Evolutionary conservation across 2,888 invertebrate species (phyloP).

Genomic region (Mechanitis mazaeus): DNA sequence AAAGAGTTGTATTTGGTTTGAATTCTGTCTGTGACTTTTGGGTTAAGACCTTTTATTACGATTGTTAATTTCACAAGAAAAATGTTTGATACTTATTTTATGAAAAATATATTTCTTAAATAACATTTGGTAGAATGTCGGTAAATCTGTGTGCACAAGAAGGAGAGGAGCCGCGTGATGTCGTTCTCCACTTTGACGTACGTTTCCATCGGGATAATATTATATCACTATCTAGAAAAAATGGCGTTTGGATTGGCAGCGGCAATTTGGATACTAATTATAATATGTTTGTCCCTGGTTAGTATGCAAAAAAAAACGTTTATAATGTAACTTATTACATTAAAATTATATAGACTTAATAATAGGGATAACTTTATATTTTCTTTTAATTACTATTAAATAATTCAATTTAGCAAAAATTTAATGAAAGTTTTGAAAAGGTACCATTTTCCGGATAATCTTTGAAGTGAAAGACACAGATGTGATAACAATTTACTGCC

Average conservation of each 20-base stretch:
- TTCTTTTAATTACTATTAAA: too few species aligned
- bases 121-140: slow-evolving; percentile 54
- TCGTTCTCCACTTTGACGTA: slow-evolving; percentile 69
- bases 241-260: slow-evolving; percentile 70
- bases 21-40: too few species aligned
- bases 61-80: too few species aligned
- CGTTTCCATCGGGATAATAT: slow-evolving; percentile 69
- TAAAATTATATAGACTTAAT: too few species aligned
- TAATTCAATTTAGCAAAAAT: not conserved
- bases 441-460: slow-evolving; percentile 65
- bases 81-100: too few species aligned
- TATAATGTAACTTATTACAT: too few species aligned
- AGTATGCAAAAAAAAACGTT: slow-evolving; percentile 23
- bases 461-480: slow-evolving; percentile 70
- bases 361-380: too few species aligned
- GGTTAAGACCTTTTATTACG: too few species aligned
- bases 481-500: slow-evolving; percentile 71
- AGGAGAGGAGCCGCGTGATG: slow-evolving; percentile 66
- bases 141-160: slow-evolving; percentile 68
- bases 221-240: slow-evolving; percentile 63
- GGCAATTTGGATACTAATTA: slow-evolving; percentile 70
- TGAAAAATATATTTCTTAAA: not conserved
- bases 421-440: slow-evolving; percentile 33
- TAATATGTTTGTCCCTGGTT: slow-evolving; percentile 71
- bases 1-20: too few species aligned